A percentile compares a stretch with the other conserved stretches of the same genome.
Evolutionary conservation across 2,888 invertebrate genomes (phyloP).

Genomic region (Lasioglossum marginatum): DNA sequence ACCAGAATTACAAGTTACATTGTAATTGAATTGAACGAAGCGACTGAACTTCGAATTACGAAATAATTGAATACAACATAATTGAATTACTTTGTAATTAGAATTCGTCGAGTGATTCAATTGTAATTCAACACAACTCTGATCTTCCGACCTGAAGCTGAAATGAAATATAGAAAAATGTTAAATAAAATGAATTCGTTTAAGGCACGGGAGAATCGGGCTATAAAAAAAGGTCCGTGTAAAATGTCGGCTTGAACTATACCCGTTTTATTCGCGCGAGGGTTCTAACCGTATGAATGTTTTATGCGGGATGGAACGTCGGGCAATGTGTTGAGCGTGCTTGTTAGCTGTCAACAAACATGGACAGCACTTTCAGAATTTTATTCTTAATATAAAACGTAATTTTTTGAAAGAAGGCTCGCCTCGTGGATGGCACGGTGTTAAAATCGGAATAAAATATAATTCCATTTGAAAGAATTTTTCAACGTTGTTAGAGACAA

Average conservation of each 20-base stretch:
- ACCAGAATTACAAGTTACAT: no score
- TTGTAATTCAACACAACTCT: no score
- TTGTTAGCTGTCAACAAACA: background rate
- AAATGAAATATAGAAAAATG: background rate
- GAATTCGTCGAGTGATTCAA: no score
- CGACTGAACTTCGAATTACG: no score
- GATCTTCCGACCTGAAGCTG: background rate
- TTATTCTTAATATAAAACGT: background rate
- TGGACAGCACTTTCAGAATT: background rate
- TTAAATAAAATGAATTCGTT: background rate
- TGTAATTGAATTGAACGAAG: no score
- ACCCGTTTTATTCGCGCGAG: background rate
- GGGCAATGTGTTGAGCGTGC: background rate
- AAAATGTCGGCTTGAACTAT: background rate
- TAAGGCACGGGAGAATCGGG: background rate
- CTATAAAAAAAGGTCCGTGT: background rate
- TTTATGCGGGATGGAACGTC: background rate
- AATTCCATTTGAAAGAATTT: no score
- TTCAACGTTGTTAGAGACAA: background rate
- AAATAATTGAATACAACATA: no score
- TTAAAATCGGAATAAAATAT: background rate
- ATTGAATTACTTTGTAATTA: no score
- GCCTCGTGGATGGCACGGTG: background rate
- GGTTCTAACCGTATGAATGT: background rate
- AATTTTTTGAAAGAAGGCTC: background rate